Percentiles rank a stretch among this genome's conserved stretches.
These are phyloP conservation scores for Macropis europaea DNA, from an alignment of 2,888 invertebrate genomes.

Conservation along the genomic window DNA sequence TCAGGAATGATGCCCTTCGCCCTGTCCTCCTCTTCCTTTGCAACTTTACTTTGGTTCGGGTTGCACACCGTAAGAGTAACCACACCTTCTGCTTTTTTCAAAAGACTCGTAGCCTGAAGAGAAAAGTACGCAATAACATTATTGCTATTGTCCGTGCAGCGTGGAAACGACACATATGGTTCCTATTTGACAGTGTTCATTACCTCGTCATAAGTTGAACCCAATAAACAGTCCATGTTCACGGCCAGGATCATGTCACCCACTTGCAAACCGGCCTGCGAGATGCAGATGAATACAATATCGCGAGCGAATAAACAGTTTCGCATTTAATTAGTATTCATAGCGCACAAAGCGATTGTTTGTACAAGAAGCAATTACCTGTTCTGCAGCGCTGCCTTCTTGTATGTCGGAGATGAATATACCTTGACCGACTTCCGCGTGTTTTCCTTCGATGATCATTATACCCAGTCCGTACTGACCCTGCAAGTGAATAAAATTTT, in stretches of 20 bases:
- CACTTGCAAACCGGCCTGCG: constrained; percentile 94
- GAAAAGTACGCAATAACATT: neutral
- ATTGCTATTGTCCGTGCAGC: too few species aligned
- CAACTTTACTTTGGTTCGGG: constrained; percentile 88
- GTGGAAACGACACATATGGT: too few species aligned
- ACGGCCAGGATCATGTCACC: constrained; percentile 98
- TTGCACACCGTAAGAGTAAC: constrained; percentile 92
- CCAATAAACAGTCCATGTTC: constrained; percentile 94
- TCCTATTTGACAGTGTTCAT: neutral
- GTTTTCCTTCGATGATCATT: constrained; percentile 97
- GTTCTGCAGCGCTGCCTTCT: constrained; percentile 92
- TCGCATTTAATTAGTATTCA: neutral
- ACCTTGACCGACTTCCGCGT: constrained; percentile 94
- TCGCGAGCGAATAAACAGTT: neutral
- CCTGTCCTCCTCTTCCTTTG: constrained; percentile 79
- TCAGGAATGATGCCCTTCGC: constrained; percentile 67
- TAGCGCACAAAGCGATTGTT: neutral
- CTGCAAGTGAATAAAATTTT: constrained; percentile 80
- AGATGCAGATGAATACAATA: neutral
- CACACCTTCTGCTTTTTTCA: constrained; percentile 93
- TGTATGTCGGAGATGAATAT: constrained; percentile 97
- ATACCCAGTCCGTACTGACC: constrained; percentile 92
- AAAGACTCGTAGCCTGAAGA: constrained; percentile 88
- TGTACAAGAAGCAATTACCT: constrained; percentile 81
- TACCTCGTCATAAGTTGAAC: constrained; percentile 93